Conservation (phyloP, 2,113 vertebrate genomes). For the Delphinapterus leucas region DNA sequence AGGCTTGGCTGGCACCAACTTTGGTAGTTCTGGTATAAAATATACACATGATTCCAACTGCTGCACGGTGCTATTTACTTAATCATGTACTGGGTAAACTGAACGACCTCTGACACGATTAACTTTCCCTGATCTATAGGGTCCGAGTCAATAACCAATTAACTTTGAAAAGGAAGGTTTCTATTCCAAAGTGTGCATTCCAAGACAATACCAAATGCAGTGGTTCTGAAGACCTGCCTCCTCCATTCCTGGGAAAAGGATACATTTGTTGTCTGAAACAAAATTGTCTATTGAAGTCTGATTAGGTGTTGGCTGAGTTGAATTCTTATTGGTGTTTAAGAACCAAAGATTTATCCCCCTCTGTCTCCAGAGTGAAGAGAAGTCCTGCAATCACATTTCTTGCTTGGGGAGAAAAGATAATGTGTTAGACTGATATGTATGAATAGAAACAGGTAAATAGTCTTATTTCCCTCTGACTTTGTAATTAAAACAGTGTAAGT, state of each 20-base stretch:
- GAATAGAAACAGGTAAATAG: slow-evolving; percentile 82
- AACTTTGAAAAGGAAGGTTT: background rate
- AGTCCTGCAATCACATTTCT: slow-evolving; percentile 65
- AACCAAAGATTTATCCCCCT: slow-evolving; percentile 37
- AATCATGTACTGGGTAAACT: background rate
- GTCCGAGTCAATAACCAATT: background rate
- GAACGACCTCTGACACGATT: background rate
- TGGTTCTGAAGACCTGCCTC: background rate
- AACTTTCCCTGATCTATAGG: background rate
- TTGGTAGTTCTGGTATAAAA: background rate
- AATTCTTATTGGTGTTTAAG: slow-evolving; percentile 62
- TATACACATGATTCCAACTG: background rate
- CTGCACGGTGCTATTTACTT: background rate
- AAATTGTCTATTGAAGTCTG: slow-evolving; percentile 57
- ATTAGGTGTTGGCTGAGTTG: slow-evolving; percentile 51
- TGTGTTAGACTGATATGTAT: slow-evolving; percentile 77
- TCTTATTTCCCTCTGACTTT: slow-evolving; percentile 77
- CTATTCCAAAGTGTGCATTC: background rate
- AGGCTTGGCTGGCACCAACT: background rate
- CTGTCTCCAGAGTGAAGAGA: slow-evolving; percentile 62
- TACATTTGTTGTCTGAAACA: slow-evolving; percentile 28
- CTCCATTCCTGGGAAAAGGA: slow-evolving; percentile 48
- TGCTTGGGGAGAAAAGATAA: slow-evolving; percentile 62
- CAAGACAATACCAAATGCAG: background rate
- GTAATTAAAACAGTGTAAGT: slow-evolving; percentile 87